Conservation (phyloP, 2,797 vertebrate species). For the Florisuga fusca region DNA sequence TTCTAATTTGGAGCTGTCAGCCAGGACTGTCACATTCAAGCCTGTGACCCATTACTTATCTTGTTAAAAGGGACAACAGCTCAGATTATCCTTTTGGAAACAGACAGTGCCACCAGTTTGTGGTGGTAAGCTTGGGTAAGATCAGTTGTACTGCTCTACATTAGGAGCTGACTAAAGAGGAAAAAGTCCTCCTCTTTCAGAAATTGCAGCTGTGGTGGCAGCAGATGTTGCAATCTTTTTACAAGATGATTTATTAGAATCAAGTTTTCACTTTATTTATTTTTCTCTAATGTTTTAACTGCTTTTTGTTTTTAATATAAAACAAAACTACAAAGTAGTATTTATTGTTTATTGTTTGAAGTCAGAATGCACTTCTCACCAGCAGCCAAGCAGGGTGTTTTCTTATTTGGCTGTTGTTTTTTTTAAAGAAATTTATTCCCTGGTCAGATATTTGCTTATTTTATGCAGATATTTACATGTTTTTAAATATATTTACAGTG, state of each 20-base stretch:
- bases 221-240: constrained; percentile 49
- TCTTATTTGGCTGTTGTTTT: neutral
- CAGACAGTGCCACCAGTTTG: neutral
- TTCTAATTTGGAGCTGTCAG: neutral
- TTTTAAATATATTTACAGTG: neutral
- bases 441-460: neutral
- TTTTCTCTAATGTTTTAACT: constrained; percentile 55
- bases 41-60: neutral
- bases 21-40: neutral
- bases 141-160: neutral
- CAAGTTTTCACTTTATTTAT: constrained; percentile 43
- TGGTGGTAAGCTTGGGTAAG: neutral
- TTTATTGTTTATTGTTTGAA: constrained; percentile 56
- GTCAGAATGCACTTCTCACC: constrained; percentile 10
- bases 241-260: constrained; percentile 51
- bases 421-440: neutral
- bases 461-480: neutral
- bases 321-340: constrained; percentile 46
- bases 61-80: neutral
- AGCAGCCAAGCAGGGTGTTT: constrained; percentile 28
- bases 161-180: neutral
- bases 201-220: neutral
- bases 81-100: constrained; percentile 13
- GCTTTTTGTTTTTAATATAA: constrained; percentile 50
- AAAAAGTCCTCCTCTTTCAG: neutral